Evolutionary conservation across 2,113 vertebrate species (phyloP), one percentile per base, ranked within the genome.

Genomic region (Origma solitaria): DNA sequence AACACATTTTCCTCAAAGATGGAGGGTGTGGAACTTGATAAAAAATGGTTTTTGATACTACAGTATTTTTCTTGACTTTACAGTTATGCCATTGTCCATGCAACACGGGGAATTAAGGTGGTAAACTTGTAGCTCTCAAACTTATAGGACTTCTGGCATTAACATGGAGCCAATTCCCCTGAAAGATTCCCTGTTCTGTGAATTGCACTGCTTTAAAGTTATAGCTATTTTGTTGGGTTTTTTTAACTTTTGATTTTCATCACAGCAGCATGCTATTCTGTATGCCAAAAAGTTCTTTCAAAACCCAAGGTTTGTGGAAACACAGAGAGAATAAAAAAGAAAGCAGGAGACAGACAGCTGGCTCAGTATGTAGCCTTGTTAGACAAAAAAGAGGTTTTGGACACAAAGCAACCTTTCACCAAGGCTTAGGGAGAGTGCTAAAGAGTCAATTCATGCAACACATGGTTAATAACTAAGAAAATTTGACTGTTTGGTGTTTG

Each of bases 71-170:
- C 68, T 65, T 72, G 40, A 68, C 56, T 95, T 96, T 51, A 77
- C 54, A 92, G 56, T 90, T 94, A 94, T 94, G 88, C 85, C 93
- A 95, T 91, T 75, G 61, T 96, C 94, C 91, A 86, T 25, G 78
- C 38, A 86, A 90, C 57, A 89, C 44, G 50, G 94, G 85, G 66
- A 93, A 93, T 95, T 96, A 91, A 96, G 94, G 65, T 80, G 69
- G 77, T 72, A 92, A 93, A 83, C 94, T 94, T 94, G 86, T 60
- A 94, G 94, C 92, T 96, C 91, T 96, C 95, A 96, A 83, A 97
- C 72, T 86, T 88, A 78, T 22, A 7, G 56, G 42, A 50, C 78
- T 96, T 96, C 90, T 85, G 87, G 81, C 58, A 83, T 79, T 83
- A 45, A 82, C 58, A 51, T 8, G 31, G 66, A 91, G 84, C 80